Percentiles rank a stretch among this genome's conserved stretches.
Evolutionary conservation across 2,888 invertebrate genomes (phyloP).

Genomic region (Agriotes lineatus): DNA sequence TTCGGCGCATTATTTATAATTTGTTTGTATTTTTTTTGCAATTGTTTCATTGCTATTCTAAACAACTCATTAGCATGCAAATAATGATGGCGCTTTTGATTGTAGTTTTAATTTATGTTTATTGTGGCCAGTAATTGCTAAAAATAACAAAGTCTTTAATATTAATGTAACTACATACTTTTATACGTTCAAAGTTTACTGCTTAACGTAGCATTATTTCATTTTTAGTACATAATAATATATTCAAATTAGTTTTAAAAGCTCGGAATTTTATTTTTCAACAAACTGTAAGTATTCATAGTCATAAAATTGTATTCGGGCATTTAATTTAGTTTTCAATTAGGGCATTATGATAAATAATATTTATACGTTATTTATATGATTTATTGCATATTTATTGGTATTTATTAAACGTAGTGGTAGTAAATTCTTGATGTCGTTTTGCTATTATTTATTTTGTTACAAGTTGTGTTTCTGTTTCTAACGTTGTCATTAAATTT

Average conservation of each 20-base stretch:
- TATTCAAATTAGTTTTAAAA: background rate
- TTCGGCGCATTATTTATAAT: constrained; percentile 23
- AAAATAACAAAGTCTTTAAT: constrained; percentile 7
- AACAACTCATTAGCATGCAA: background rate
- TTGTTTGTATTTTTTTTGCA: constrained; percentile 20
- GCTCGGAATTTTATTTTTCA: background rate
- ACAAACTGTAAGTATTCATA: background rate
- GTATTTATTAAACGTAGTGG: constrained; percentile 31
- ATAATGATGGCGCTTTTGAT: background rate
- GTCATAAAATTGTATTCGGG: constrained; percentile 21
- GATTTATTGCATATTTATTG: constrained; percentile 43
- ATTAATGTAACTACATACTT: background rate
- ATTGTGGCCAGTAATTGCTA: constrained; percentile 34
- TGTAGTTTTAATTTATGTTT: background rate
- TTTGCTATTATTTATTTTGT: constrained; percentile 32
- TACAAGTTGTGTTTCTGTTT: constrained; percentile 32
- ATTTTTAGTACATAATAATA: too few species aligned
- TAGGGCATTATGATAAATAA: constrained; percentile 33
- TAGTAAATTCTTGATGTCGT: constrained; percentile 8
- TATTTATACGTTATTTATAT: constrained; percentile 39
- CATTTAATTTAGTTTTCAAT: constrained; percentile 41
- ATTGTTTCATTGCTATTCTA: background rate
- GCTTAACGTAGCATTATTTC: too few species aligned
- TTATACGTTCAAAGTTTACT: too few species aligned
- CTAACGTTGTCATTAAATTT: constrained; percentile 24